Conservation (phyloP, 2,797 vertebrate species). For the Mormyrus proboscirostris region DNA sequence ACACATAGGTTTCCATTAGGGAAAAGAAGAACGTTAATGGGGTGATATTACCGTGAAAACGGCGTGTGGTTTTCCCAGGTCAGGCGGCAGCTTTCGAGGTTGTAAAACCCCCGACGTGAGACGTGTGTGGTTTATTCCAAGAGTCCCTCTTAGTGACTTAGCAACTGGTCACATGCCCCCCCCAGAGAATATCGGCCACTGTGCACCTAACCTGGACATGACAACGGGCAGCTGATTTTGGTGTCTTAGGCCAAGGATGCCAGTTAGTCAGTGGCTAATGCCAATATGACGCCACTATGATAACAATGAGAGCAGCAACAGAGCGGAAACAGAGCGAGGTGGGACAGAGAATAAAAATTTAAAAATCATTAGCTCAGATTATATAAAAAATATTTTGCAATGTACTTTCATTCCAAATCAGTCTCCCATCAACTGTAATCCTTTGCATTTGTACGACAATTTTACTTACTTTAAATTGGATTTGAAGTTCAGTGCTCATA, state of each 20-base stretch:
- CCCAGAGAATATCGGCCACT: background rate
- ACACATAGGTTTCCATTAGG: background rate
- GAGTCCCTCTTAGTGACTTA: conserved; percentile 7
- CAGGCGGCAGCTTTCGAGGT: background rate
- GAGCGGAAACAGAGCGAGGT: background rate
- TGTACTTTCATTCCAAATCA: background rate
- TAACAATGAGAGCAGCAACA: background rate
- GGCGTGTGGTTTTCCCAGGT: background rate
- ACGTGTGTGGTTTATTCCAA: background rate
- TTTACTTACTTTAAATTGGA: background rate
- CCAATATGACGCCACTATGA: background rate
- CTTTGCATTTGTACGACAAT: background rate
- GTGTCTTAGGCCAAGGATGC: background rate
- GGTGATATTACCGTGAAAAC: background rate
- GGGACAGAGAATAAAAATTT: background rate
- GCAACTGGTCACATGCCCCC: background rate
- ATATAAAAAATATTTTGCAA: background rate
- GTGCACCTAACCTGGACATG: background rate
- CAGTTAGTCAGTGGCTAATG: background rate
- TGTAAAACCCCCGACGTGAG: background rate
- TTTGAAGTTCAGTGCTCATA: background rate
- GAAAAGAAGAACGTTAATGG: background rate
- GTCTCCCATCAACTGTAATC: background rate
- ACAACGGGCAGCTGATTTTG: background rate
- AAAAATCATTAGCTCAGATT: background rate